Evolutionary conservation across 2,113 vertebrate species (phyloP), one percentile per base, ranked within the genome.

Genomic region (Varanus salvator): DNA sequence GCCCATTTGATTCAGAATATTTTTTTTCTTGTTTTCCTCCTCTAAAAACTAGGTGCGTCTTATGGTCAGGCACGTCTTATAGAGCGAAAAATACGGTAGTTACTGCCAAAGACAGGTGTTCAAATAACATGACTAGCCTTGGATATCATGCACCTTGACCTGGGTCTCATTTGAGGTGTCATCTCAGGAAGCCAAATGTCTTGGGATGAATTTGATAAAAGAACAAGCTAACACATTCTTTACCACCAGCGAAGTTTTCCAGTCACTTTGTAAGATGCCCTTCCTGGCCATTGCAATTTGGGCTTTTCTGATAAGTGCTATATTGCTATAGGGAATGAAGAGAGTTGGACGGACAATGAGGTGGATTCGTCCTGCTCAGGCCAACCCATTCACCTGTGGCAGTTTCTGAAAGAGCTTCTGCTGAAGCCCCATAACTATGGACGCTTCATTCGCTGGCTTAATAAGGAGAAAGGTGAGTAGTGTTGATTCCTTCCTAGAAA

Each of bases 321-420:
- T 74, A 29, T 91, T 91, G 0, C 0, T 4, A 81, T 95, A 21
- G 93, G 94, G 88, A 94, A 89, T 14, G 98, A 98, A 74, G 97
- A 98, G 87, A 89, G 97, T 82, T 99, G 98, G 98, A 96, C 97
- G 0, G 97, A 97, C 88, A 93, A 94, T 0, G 98, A 99, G 95
- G 98, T 98, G 4, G 99, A 99, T 89, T 99, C 99, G 0, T 99
- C 98, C 23, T 98, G 98, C 25, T 98, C 99, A 0, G 98, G 98
- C 89, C 99, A 99, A 92, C 98, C 99, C 31, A 99, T 99, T 89
- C 99, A 99, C 95, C 97, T 99, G 48, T 99, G 99, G 99, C 99
- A 99, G 95, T 99, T 99, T 95, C 98, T 99, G 91, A 97, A 98
- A 82, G 99, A 99, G 94, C 98, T 99, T 64, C 97, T 99, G 81